Evolutionary conservation across 2,113 vertebrate genomes (phyloP).

Genomic region (Bubo bubo): DNA sequence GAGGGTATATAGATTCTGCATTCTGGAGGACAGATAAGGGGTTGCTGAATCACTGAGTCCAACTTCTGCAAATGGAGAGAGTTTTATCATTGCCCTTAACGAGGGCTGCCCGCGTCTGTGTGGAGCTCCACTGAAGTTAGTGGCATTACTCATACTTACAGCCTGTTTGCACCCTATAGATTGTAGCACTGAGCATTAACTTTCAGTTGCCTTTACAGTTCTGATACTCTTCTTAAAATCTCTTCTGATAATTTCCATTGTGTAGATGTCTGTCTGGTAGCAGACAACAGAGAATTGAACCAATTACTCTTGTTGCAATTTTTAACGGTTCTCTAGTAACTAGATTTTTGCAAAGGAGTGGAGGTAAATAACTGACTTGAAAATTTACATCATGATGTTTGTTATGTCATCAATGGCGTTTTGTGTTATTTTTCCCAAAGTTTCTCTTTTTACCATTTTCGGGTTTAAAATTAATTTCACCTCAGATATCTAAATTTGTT

Average conservation of each 20-base stretch:
- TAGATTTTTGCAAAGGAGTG: not conserved
- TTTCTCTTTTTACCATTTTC: not conserved
- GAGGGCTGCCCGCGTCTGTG: accelerated
- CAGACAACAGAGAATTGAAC: not conserved
- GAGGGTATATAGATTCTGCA: not conserved
- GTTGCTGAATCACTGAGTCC: not conserved
- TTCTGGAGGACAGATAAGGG: not conserved
- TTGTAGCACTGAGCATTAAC: not conserved
- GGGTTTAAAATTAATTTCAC: not conserved
- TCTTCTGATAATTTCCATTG: not conserved
- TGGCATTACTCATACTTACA: not conserved
- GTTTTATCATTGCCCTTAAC: not conserved
- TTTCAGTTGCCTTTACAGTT: not conserved
- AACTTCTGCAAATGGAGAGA: not conserved
- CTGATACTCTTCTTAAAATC: not conserved
- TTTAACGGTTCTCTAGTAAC: not conserved
- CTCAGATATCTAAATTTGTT: not conserved
- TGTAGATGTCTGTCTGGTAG: not conserved
- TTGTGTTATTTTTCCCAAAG: not conserved
- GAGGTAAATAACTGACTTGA: not conserved
- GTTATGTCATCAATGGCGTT: accelerated
- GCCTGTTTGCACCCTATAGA: not conserved
- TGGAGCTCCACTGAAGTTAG: not conserved
- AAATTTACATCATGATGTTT: not conserved
- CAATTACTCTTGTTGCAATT: not conserved